Evolutionary conservation across 2,888 invertebrate genomes (phyloP).

Genomic region (Coecobrya sp.): DNA sequence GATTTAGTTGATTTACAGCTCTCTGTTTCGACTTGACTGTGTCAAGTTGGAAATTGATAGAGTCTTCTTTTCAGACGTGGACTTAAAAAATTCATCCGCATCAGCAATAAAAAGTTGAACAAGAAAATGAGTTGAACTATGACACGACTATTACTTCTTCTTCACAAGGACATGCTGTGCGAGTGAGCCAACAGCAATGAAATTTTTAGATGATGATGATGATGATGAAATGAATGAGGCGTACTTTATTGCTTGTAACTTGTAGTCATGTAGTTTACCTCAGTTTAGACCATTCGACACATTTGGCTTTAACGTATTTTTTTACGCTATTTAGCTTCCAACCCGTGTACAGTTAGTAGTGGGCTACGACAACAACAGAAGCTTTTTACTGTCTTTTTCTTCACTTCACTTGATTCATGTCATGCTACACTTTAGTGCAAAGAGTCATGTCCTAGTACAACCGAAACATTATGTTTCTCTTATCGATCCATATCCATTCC

Average conservation of each 20-base stretch:
- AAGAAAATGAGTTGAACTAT: not conserved
- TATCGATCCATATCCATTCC: conserved; percentile 42
- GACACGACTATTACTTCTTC: not conserved
- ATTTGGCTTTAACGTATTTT: not conserved
- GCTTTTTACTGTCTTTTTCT: conserved; percentile 47
- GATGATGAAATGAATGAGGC: not conserved
- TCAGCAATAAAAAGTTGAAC: not conserved
- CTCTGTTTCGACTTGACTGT: not conserved
- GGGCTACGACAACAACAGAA: not conserved
- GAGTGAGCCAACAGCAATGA: too few species aligned
- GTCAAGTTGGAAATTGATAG: not conserved
- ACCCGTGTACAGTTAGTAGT: not conserved
- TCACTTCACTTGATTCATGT: conserved; percentile 49
- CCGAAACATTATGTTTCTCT: conserved; percentile 46
- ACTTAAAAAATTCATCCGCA: not conserved
- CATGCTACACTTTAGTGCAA: not conserved
- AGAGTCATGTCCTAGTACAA: conserved; percentile 57
- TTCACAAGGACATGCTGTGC: not conserved
- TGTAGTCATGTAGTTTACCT: conserved; percentile 12
- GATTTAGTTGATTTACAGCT: not conserved
- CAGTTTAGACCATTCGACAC: not conserved
- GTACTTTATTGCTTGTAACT: not conserved
- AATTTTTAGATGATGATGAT: not conserved
- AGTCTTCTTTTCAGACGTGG: not conserved
- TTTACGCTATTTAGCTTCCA: not conserved